Base-by-base conservation (phyloP, 2,888 invertebrate species). In the Ceratothoa steindachneri region DNA sequence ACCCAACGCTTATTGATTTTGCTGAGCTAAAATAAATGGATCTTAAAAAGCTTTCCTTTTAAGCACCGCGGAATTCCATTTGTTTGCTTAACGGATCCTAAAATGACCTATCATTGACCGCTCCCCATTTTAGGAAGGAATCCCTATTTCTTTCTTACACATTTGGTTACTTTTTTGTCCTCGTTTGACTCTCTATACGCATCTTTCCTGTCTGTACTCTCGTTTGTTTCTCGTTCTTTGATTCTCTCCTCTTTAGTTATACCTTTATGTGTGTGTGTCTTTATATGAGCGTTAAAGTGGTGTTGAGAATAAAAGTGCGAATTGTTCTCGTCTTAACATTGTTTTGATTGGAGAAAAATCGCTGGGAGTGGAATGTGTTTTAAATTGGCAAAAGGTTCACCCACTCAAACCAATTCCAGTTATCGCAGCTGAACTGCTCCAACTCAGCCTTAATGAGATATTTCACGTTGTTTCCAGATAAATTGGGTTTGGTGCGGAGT, bases 381-480 rank as follows among this genome's bases (percentile, higher is more conserved):
- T 55, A 55, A 55, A 55, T 55, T 55, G 55, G 55, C 5, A 55
- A 55, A 55, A 55, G 55, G 55, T 55, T 55, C 19, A 55, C 55
- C 55, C 19, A 15, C 24, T 55, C 55, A 5, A 55, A 22, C 55
- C 55, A 55, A 55, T 55, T 55, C 55, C 55, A 55, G 55, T 55
- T 55, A 55, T 55, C 55, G 55, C 55, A 55, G 55, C 55, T 55
- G 55, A 55, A 55, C 55, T 7, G 5, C 12, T 5, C 55, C 55
- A 55, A 55, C 19, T 55, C 55, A 5, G 19, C 15, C 19, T 55
- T 55, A 55, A 55, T 55, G 55, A 55, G 55, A 55, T 55, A 55
- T 55, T 55, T 55, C 55, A 55, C 55, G 55, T 55, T 55, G 55
- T 55, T 55, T 55, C 55, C 24, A 55, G 55, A 55, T 55, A 55